These are phyloP conservation scores for Zoanthus sociatus DNA, from an alignment of 92 coral and sea anemone species.

Conservation along the genomic window DNA sequence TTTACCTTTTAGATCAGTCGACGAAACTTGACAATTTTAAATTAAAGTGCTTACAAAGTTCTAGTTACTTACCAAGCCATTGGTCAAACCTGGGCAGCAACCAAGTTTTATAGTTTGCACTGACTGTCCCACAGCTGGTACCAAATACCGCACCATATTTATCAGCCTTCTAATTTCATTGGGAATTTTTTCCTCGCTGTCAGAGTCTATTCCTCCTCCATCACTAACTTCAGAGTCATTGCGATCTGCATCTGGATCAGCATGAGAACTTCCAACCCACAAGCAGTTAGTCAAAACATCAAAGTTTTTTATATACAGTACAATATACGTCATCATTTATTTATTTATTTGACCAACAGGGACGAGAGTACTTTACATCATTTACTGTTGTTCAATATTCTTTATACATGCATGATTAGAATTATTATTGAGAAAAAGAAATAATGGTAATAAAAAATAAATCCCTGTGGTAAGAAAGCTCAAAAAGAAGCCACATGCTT, in stretches of 20 bases:
- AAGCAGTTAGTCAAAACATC: constrained; percentile 13
- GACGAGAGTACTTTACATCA: no score
- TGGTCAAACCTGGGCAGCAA: constrained; percentile 92
- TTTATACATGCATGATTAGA: no score
- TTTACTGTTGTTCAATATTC: no score
- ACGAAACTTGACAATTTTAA: no score
- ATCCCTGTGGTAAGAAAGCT: no score
- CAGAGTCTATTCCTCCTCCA: constrained; percentile 58
- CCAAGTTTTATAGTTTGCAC: constrained; percentile 85
- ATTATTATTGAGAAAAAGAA: not conserved
- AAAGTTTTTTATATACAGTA: not conserved
- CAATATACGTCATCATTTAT: no score
- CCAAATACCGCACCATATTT: constrained; percentile 84
- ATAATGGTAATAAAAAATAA: no score
- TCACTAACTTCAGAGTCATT: constrained; percentile 66
- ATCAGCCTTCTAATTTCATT: constrained; percentile 76
- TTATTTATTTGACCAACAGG: no score
- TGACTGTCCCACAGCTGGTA: constrained; percentile 85
- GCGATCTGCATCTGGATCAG: constrained; percentile 84
- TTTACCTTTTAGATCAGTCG: no score
- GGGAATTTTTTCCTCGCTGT: constrained; percentile 53
- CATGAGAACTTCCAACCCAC: constrained; percentile 72
- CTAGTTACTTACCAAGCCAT: constrained; percentile 90
- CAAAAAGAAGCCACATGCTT: no score
- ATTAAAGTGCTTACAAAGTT: no score